Conservation (phyloP, 2,113 vertebrate species). For the Crotalus tigris region DNA sequence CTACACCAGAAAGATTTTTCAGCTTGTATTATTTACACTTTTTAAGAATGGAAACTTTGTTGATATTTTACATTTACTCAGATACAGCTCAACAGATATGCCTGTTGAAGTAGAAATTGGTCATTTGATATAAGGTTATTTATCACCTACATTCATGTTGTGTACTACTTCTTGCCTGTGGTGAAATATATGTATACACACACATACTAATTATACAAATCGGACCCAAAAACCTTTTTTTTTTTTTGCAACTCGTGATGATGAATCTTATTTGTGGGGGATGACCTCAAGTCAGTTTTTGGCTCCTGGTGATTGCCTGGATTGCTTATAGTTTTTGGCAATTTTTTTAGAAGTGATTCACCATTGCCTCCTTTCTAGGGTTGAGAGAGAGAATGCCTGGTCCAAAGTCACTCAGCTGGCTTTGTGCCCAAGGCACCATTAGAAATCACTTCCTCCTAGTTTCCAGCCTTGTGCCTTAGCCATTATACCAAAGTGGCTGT, state of each 20-base stretch:
- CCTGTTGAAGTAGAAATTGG: not conserved
- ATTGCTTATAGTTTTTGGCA: not conserved
- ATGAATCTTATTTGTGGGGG: not conserved
- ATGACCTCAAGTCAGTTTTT: not conserved
- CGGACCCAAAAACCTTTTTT: not conserved
- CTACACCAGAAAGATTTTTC: constrained; percentile 30
- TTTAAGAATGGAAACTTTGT: not conserved
- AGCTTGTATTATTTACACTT: constrained; percentile 13
- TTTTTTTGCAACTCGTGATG: not conserved
- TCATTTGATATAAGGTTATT: not conserved
- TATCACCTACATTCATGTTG: not conserved
- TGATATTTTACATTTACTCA: not conserved
- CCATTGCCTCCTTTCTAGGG: not conserved
- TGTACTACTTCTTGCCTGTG: not conserved
- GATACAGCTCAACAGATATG: not conserved
- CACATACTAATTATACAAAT: not conserved
- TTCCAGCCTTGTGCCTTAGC: not conserved
- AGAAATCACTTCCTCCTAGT: not conserved
- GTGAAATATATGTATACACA: not conserved
- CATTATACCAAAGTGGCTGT: not conserved
- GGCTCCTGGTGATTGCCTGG: not conserved
- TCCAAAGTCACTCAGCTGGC: not conserved
- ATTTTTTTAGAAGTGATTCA: not conserved
- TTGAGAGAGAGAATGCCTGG: not conserved
- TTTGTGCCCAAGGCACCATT: not conserved